These are phyloP conservation scores for Haemorhous mexicanus DNA, from an alignment of 2,113 vertebrate genomes.

Conservation along the genomic window DNA sequence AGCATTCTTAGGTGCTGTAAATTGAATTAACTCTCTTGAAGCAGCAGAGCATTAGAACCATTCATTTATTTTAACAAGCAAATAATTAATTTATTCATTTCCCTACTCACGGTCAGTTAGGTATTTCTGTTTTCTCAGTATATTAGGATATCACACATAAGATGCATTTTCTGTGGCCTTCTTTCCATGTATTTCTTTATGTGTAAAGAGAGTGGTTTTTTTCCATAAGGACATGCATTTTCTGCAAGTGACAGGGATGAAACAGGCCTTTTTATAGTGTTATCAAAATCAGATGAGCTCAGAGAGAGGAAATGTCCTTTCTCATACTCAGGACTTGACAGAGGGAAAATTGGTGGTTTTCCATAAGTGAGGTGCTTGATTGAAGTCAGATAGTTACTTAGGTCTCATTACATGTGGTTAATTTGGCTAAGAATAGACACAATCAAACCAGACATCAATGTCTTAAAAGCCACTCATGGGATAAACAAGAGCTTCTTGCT, in stretches of 20 bases:
- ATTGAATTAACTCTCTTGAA: background rate
- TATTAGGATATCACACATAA: background rate
- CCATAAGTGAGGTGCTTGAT: background rate
- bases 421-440: constrained; percentile 74
- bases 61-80: background rate
- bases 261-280: background rate
- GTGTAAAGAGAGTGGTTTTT: background rate
- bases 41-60: background rate
- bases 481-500: constrained; percentile 77
- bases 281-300: background rate
- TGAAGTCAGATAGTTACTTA: constrained; percentile 75
- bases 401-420: constrained; percentile 81
- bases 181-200: background rate
- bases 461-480: constrained; percentile 77
- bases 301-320: background rate
- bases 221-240: background rate
- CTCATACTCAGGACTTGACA: background rate
- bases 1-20: background rate
- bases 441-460: constrained; percentile 70
- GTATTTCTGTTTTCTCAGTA: constrained; percentile 11
- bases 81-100: constrained; percentile 12
- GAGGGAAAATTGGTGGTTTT: constrained; percentile 48
- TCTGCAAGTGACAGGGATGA: background rate
- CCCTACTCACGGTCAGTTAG: background rate
- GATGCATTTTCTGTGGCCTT: background rate